Evolutionary conservation across 2,888 invertebrate species (phyloP).

Genomic region (Alsophila aescularia): DNA sequence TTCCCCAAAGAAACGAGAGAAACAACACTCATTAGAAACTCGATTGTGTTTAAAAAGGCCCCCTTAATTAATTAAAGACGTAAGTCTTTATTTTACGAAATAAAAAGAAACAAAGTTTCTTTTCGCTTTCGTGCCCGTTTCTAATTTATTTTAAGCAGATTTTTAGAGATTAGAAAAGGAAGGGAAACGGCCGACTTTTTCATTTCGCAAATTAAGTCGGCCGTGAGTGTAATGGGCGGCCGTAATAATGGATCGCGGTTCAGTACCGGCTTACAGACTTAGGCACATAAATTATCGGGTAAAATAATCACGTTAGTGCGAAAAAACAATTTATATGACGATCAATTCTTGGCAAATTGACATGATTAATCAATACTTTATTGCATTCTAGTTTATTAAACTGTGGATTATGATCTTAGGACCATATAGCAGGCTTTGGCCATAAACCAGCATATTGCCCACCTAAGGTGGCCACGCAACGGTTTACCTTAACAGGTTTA

Average conservation of each 20-base stretch:
- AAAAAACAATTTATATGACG: conserved; percentile 9
- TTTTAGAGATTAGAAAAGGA: conserved; percentile 54
- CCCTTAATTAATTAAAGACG: conserved; percentile 64
- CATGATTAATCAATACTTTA: conserved; percentile 3
- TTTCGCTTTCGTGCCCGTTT: conserved; percentile 42
- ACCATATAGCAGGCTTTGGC: no score
- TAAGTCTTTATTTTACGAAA: conserved; percentile 53
- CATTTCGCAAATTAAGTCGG: conserved; percentile 44
- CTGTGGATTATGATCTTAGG: no score
- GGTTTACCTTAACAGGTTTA: no score
- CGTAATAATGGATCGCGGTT: conserved; percentile 31
- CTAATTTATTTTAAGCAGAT: conserved; percentile 62
- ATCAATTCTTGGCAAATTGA: conserved; percentile 3
- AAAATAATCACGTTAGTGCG: conserved; percentile 4
- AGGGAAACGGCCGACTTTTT: conserved; percentile 48
- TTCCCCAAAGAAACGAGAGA: conserved; percentile 41
- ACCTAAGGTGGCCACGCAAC: no score
- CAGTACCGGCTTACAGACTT: conserved; percentile 21
- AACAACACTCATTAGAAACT: conserved; percentile 59
- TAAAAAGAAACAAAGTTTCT: conserved; percentile 58
- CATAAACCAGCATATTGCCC: no score
- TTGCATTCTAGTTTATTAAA: no score
- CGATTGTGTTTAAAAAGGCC: conserved; percentile 56
- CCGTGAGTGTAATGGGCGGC: conserved; percentile 33
- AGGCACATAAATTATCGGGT: conserved; percentile 21